These are phyloP conservation scores for Pristionchus exspectatus DNA, from an alignment of 2,888 invertebrate genomes.

Conservation along the genomic window DNA sequence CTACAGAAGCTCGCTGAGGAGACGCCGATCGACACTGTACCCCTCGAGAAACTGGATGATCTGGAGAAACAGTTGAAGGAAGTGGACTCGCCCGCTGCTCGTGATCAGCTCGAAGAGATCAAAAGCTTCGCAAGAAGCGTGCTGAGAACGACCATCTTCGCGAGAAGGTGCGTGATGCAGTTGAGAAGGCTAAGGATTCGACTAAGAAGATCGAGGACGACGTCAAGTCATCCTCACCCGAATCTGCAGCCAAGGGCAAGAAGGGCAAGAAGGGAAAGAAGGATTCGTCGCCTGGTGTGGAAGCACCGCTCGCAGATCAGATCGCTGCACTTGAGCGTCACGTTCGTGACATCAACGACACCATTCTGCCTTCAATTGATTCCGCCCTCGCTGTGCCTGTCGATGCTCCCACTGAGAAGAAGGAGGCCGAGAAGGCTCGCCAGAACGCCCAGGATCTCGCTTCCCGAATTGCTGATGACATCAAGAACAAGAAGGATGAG, in stretches of 20 bases:
- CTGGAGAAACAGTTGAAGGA: conserved; percentile 59
- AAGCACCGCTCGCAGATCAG: conserved; percentile 59
- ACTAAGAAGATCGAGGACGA: conserved; percentile 49
- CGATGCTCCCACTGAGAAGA: conserved; percentile 49
- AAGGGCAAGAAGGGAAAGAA: conserved; percentile 58
- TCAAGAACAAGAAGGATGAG: conserved; percentile 57
- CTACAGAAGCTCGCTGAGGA: conserved; percentile 45
- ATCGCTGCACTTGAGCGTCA: conserved; percentile 58
- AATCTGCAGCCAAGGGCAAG: conserved; percentile 52
- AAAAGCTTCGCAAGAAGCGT: conserved; percentile 56
- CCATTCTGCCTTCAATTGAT: conserved; percentile 26
- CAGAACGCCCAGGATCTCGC: conserved; percentile 54
- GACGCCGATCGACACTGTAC: conserved; percentile 4
- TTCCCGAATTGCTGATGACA: conserved; percentile 58
- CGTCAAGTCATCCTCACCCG: conserved; percentile 30
- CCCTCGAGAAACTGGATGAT: conserved; percentile 53
- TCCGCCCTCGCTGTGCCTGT: conserved; percentile 42
- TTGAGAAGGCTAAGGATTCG: conserved; percentile 26
- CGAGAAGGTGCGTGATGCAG: conserved; percentile 27
- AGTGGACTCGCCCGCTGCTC: conserved; percentile 56
- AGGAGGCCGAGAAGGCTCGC: conserved; percentile 48
- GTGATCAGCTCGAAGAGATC: conserved; percentile 56
- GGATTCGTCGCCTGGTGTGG: conserved; percentile 57
- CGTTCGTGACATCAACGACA: conserved; percentile 49
- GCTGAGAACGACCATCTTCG: conserved; percentile 47